Conservation (phyloP, 2,797 vertebrate genomes). For the Botia almorhae region DNA sequence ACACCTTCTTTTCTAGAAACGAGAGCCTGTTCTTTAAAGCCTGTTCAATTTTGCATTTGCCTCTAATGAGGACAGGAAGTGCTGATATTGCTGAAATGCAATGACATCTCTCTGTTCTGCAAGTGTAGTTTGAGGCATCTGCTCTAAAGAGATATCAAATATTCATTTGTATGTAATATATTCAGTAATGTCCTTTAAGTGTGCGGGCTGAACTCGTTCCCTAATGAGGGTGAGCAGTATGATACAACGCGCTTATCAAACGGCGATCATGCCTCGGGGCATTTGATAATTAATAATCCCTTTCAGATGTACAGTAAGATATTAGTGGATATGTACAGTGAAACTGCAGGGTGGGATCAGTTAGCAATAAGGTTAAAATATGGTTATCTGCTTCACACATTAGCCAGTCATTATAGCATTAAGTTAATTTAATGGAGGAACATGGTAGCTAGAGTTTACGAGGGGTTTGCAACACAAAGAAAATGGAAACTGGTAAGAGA, state of each 20-base stretch:
- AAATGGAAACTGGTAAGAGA: too few relatives aligned
- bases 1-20: neutral
- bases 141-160: constrained; percentile 33
- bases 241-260: constrained; percentile 24
- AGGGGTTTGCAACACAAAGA: too few relatives aligned
- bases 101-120: constrained; percentile 15
- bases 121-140: constrained; percentile 32
- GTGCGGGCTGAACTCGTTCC: constrained; percentile 20
- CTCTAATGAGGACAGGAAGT: constrained; percentile 18
- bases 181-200: constrained; percentile 36
- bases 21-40: constrained; percentile 15
- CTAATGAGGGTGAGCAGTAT: constrained; percentile 38
- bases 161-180: constrained; percentile 30
- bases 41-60: constrained; percentile 11
- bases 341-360: neutral
- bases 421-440: too few relatives aligned
- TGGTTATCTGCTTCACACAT: constrained; percentile 16
- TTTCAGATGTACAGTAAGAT: constrained; percentile 19
- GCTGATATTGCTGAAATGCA: constrained; percentile 26
- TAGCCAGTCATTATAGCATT: neutral
- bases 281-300: constrained; percentile 22
- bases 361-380: constrained; percentile 11
- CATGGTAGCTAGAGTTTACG: too few relatives aligned
- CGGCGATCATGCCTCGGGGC: constrained; percentile 3
- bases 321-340: constrained; percentile 10